phyloP scores from a whole-genome alignment of 1,140 invertebrate genomes.

The Pinna nobilis region DNA sequence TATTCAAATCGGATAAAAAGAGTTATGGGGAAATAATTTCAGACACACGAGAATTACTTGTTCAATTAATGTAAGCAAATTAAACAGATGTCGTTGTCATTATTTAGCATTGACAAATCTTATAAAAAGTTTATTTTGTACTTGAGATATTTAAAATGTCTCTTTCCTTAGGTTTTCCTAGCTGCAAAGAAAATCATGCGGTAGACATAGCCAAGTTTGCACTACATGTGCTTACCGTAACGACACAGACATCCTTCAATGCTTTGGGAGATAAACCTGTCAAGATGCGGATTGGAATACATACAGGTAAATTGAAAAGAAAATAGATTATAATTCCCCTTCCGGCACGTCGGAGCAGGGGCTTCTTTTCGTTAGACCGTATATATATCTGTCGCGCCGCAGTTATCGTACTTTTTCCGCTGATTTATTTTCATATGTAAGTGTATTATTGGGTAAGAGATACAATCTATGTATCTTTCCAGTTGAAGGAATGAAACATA shows the following conservation, averaged over 20 bases:
- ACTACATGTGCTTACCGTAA: conserved; percentile 74
- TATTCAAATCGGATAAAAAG: too few species aligned
- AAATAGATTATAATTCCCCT: too few species aligned
- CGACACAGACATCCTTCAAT: conserved; percentile 43
- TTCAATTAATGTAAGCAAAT: not conserved
- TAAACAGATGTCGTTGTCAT: not conserved
- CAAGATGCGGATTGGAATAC: conserved; percentile 57
- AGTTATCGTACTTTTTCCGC: too few species aligned
- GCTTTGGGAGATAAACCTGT: conserved; percentile 43
- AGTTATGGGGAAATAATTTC: too few species aligned
- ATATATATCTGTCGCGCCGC: too few species aligned
- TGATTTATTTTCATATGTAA: too few species aligned
- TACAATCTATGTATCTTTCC: too few species aligned
- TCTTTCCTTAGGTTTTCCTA: conserved; percentile 81
- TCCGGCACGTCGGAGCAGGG: too few species aligned
- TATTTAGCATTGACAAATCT: not conserved
- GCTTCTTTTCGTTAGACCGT: too few species aligned
- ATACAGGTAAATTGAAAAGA: conserved; percentile 61
- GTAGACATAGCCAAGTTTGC: conserved; percentile 89
- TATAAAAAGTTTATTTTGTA: not conserved
- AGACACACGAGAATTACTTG: too few species aligned
- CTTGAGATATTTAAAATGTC: not conserved
- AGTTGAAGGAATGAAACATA: too few species aligned
- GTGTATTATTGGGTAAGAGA: too few species aligned
- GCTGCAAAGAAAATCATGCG: conserved; percentile 85